Conservation (phyloP, 2,113 vertebrate species). For the Aldabrachelys gigantea region DNA sequence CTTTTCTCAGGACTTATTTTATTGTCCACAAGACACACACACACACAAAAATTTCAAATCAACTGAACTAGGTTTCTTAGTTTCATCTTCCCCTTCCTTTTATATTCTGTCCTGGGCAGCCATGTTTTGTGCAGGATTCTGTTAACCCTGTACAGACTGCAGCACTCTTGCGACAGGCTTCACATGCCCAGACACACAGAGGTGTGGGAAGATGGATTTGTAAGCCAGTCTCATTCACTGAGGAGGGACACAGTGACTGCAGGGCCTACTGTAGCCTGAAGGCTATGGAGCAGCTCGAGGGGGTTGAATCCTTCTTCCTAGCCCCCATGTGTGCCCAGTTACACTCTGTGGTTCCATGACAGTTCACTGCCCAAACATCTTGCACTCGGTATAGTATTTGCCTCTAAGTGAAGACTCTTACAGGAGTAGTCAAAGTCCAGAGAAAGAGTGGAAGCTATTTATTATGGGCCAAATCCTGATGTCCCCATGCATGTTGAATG, state of each 20-base stretch:
- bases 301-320: not conserved
- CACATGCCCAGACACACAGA: not conserved
- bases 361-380: not conserved
- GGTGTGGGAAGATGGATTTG: not conserved
- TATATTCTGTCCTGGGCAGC: not conserved
- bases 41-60: not conserved
- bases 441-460: not conserved
- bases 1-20: not conserved
- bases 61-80: not conserved
- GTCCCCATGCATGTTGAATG: not conserved
- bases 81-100: not conserved
- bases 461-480: not conserved
- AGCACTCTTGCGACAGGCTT: rapidly evolving
- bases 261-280: not conserved
- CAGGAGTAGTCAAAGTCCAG: not conserved
- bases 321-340: not conserved
- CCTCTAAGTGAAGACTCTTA: not conserved
- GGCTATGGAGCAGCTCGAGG: not conserved
- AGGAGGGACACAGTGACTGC: not conserved
- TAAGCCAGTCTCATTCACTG: not conserved
- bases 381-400: not conserved
- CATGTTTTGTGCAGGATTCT: not conserved
- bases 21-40: not conserved
- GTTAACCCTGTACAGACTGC: not conserved
- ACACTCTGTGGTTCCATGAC: not conserved